phyloP scores from a whole-genome alignment of 2,113 vertebrate species.

The Psilopogon haemacephalus region DNA sequence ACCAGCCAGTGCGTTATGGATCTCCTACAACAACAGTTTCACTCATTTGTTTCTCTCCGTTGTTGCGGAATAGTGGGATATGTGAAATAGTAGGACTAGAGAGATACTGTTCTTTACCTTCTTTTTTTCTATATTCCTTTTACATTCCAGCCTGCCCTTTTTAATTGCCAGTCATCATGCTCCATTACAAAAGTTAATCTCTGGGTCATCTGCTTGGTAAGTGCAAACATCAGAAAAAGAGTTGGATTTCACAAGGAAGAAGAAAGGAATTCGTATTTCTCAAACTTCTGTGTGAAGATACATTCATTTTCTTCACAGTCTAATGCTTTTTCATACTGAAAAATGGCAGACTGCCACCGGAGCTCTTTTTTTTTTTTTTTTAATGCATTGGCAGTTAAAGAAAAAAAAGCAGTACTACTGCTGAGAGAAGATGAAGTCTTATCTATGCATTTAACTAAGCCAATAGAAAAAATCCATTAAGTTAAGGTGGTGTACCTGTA shows the following conservation, averaged over 20 bases:
- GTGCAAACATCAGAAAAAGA: neutral
- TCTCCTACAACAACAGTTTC: neutral
- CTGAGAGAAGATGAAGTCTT: neutral
- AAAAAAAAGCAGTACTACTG: neutral
- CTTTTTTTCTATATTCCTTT: neutral
- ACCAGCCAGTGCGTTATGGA: accelerated
- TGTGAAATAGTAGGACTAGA: neutral
- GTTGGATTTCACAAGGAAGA: neutral
- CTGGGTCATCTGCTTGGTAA: neutral
- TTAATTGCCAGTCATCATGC: neutral
- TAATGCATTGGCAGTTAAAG: neutral
- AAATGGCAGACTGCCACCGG: neutral
- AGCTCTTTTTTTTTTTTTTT: neutral
- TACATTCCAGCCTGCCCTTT: neutral
- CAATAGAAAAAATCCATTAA: neutral
- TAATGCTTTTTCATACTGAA: neutral
- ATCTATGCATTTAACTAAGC: neutral
- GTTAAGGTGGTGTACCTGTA: neutral
- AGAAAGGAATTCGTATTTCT: neutral
- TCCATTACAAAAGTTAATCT: neutral
- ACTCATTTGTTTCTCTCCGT: neutral
- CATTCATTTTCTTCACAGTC: neutral
- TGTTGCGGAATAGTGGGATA: accelerated
- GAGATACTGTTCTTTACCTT: neutral
- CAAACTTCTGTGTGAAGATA: neutral